Base-by-base conservation (phyloP, 92 coral and sea anemone genomes). In the Epizoanthus fatuus region DNA sequence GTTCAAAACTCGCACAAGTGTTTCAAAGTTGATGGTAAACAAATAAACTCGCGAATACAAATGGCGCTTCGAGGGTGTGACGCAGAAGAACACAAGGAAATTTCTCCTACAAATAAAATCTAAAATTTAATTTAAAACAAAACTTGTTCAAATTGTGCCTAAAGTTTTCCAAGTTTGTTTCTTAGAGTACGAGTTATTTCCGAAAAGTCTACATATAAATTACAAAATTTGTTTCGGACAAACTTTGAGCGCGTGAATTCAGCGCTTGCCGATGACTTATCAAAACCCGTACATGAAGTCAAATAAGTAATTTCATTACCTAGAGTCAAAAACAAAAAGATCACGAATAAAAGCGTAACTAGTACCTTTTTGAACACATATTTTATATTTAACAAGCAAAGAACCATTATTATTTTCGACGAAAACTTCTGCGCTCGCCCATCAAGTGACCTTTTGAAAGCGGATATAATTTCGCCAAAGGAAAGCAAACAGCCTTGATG, bases 391-490 rank as follows among this genome's bases (percentile, higher is more conserved):
- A 77, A n/a, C 12, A n/a, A 15, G n/a, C 38, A 60, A 40, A 42
- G 49, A 14, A 16, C 53, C 2, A 49, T 60, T 4, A 17, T n/a
- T n/a, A 59, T 44, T 5, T 22, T 11, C 45, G 16, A 20, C 32
- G 45, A 69, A 59, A 77, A 12, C 13, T 19, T 57, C 42, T 39
- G 62, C 51, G 67, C 9, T 42, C 63, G 29, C 59, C 51, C 25
- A 77, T 77, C 70, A 75, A 72, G 14, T 86, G 93, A 89, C 87
- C 90, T 75, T 86, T 89, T 86, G 83, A 89, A 89, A 89, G 76
- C 87, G 86, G 93, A 89, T 89, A 86, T 86, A 85, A 84, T 54
- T 35, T 79, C 75, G 37, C 69, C 60, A 69, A 83, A 71, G 78
- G 93, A 89, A 89, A 82, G 70, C 81, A 76, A 74, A 84, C 71